Conservation (phyloP, 2,797 vertebrate species). For the Kryptopterus vitreolus region DNA sequence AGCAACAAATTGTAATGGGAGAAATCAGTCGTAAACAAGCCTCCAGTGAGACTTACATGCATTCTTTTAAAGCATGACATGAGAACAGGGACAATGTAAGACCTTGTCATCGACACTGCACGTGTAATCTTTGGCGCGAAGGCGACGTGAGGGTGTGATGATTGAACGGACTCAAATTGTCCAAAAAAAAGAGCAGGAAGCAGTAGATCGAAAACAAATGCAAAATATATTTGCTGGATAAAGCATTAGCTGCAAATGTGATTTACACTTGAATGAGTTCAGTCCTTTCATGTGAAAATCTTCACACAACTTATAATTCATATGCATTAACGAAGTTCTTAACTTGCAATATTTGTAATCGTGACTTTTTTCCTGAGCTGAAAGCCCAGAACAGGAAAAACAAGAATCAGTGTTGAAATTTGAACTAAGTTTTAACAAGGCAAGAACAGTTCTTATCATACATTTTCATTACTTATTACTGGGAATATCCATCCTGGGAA, state of each 20-base stretch:
- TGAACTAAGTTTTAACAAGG: neutral
- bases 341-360: neutral
- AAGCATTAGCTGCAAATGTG: neutral
- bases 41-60: neutral
- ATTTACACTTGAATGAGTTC: neutral
- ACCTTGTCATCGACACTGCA: neutral
- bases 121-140: neutral
- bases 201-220: neutral
- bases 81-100: too few species aligned
- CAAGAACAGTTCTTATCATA: neutral
- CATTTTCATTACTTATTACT: neutral
- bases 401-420: neutral
- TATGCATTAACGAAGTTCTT: neutral
- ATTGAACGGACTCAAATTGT: neutral
- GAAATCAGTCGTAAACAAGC: neutral
- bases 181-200: neutral
- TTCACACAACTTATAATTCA: neutral
- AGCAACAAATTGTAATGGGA: neutral
- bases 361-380: neutral
- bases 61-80: neutral
- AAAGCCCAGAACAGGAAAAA: conserved; percentile 13
- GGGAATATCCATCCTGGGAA: neutral
- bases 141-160: neutral
- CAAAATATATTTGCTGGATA: neutral
- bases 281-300: conserved; percentile 5